A percentile compares a stretch with the other conserved stretches of the same genome.
Conservation (phyloP, 1,140 invertebrate genomes). For the Tetragnatha versicolor region DNA sequence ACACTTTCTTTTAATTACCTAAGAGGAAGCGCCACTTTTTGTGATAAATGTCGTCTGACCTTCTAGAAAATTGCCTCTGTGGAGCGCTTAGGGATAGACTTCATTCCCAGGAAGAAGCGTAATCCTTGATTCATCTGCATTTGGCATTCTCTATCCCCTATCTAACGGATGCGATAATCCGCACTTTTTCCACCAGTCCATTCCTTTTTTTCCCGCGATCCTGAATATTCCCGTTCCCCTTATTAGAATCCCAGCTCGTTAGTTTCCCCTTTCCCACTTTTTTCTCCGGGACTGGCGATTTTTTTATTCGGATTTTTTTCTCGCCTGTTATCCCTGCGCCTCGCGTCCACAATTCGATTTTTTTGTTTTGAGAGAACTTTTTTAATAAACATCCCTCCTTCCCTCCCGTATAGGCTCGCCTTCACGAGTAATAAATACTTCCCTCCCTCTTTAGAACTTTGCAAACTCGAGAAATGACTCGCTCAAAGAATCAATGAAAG, state of each 20-base stretch:
- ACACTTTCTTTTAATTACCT: conserved; percentile 41
- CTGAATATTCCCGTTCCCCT: conserved; percentile 7
- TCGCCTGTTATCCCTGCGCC: conserved; percentile 14
- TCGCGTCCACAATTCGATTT: conserved; percentile 38
- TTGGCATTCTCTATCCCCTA: conserved; percentile 9
- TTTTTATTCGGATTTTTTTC: conserved; percentile 5
- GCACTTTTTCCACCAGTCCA: background rate
- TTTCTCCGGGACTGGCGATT: background rate
- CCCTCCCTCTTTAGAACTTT: conserved; percentile 13
- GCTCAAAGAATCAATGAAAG: conserved; percentile 22
- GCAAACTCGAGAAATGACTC: conserved; percentile 41
- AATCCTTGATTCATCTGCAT: conserved; percentile 26
- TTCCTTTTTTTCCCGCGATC: background rate
- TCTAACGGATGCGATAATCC: conserved; percentile 18
- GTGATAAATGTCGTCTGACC: conserved; percentile 32
- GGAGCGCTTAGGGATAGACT: background rate
- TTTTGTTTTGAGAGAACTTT: too few species aligned
- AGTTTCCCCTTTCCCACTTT: conserved; percentile 27
- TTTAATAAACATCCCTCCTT: background rate
- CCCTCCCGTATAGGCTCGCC: background rate
- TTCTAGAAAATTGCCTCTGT: conserved; percentile 38
- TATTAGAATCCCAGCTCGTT: conserved; percentile 45
- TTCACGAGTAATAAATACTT: conserved; percentile 38
- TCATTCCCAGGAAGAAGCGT: background rate
- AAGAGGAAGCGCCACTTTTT: conserved; percentile 2